Conservation (phyloP, 92 coral and sea anemone species). For the Hydrozoanthus gracilis region DNA sequence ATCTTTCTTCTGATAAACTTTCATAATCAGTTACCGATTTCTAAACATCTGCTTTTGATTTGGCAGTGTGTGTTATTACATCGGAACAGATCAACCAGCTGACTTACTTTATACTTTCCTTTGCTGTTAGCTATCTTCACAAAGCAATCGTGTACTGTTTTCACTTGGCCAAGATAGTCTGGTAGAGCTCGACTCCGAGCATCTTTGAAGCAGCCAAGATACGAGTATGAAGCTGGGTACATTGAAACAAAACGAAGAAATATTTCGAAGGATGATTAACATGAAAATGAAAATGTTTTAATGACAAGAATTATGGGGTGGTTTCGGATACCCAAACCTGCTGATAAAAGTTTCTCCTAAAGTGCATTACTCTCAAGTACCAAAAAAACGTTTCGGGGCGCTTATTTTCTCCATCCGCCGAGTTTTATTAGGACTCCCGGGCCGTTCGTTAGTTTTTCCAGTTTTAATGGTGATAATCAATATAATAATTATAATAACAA, state of each 20-base stretch:
- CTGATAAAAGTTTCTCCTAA: too few relatives aligned
- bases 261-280: background rate
- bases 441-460: too few relatives aligned
- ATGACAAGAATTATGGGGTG: background rate
- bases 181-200: background rate
- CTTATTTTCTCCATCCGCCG: too few relatives aligned
- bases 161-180: background rate
- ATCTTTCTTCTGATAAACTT: too few relatives aligned
- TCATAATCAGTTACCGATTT: background rate
- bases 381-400: too few relatives aligned
- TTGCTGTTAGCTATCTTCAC: background rate
- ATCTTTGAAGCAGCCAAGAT: conserved; percentile 11
- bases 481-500: too few relatives aligned
- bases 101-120: background rate
- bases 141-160: background rate
- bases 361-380: too few relatives aligned
- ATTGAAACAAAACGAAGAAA: background rate
- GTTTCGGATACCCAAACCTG: background rate
- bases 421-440: too few relatives aligned
- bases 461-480: too few relatives aligned
- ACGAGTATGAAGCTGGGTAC: background rate
- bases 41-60: background rate
- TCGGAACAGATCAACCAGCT: background rate
- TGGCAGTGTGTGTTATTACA: too few relatives aligned
- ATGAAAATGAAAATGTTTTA: background rate